Evolutionary conservation across 2,113 vertebrate genomes (phyloP).

Genomic region (Seriola aureovittata): DNA sequence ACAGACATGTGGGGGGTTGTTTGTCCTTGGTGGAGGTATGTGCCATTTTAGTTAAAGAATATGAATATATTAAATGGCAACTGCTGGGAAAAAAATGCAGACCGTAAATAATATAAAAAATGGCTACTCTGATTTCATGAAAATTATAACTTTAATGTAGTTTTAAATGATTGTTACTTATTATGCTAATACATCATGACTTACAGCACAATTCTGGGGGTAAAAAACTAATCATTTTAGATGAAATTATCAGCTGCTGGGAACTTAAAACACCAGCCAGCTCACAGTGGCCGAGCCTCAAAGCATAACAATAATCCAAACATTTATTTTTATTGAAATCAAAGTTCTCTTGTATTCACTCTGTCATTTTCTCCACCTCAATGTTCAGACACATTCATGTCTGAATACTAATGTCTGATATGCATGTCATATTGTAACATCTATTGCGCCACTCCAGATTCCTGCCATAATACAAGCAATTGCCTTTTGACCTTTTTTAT

Average conservation of each 20-base stretch:
- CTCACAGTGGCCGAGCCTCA: background rate
- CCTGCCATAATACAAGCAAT: conserved; percentile 19
- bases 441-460: conserved; percentile 22
- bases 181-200: no score
- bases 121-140: background rate
- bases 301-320: background rate
- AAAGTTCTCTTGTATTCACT: background rate
- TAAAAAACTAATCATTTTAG: background rate
- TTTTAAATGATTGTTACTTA: no score
- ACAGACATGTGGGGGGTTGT: no score
- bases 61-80: background rate
- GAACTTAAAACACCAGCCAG: background rate
- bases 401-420: background rate
- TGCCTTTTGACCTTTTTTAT: conserved; percentile 58
- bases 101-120: no score
- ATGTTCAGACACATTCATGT: conserved; percentile 9
- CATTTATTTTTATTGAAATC: background rate
- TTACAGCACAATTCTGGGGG: background rate
- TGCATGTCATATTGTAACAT: background rate
- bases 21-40: no score
- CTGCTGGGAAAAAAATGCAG: no score
- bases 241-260: background rate
- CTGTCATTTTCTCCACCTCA: background rate
- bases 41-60: no score
- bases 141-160: no score